phyloP scores from a whole-genome alignment of 2,113 vertebrate species.

The Menura novaehollandiae region DNA sequence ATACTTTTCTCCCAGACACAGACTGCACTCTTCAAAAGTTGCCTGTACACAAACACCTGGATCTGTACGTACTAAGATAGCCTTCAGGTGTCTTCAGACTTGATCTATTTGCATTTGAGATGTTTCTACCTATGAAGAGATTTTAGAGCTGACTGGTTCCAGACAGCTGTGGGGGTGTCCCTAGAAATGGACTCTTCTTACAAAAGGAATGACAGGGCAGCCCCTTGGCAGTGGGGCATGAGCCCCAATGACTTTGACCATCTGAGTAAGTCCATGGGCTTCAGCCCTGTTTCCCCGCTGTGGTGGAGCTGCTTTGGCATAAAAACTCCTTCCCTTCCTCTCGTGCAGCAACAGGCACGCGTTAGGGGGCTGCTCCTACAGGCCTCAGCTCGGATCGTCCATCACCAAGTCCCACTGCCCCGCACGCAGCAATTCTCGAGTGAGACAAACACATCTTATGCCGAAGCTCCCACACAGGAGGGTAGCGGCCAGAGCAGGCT shows the following conservation, averaged over 20 bases:
- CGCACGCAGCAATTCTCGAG: fast-evolving
- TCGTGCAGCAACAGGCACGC: fast-evolving
- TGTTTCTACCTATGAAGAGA: neutral
- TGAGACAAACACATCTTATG: fast-evolving
- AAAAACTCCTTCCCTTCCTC: neutral
- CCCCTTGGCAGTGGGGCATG: neutral
- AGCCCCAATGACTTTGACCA: neutral
- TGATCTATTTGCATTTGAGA: neutral
- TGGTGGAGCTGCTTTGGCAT: fast-evolving
- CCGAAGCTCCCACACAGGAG: fast-evolving
- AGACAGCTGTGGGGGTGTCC: neutral
- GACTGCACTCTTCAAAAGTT: neutral
- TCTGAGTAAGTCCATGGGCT: fast-evolving
- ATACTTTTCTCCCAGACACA: neutral
- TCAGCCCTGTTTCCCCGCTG: neutral
- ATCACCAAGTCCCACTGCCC: fast-evolving
- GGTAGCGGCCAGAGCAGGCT: fast-evolving
- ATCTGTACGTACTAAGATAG: no score
- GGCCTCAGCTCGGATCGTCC: fast-evolving
- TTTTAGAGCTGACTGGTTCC: neutral
- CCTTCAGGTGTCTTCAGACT: neutral
- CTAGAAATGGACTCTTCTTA: neutral
- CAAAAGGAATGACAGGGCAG: no score
- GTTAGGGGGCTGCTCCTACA: fast-evolving
- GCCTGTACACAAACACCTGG: neutral